phyloP scores from a whole-genome alignment of 2,797 vertebrate species.

The Liparis tanakae region DNA sequence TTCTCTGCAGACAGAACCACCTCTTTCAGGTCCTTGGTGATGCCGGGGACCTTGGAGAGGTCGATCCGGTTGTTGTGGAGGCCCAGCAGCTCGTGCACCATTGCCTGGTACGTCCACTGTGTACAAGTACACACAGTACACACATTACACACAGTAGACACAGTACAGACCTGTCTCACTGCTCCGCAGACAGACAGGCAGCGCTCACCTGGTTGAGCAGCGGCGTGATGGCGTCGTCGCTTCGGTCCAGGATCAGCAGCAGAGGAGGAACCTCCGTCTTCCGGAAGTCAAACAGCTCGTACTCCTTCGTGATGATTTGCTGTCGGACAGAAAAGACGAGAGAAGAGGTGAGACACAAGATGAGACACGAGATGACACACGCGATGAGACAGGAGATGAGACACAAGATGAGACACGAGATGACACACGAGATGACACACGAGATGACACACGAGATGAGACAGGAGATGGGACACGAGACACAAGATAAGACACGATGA shows the following conservation, averaged over 20 bases:
- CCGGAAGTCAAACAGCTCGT: conserved; percentile 96
- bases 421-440: too few species aligned
- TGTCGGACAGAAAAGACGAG: conserved; percentile 56
- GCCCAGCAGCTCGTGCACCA: conserved; percentile 95
- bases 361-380: background rate
- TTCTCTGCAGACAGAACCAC: conserved; percentile 96
- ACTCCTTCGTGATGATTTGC: conserved; percentile 98
- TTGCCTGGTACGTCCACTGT: conserved; percentile 98
- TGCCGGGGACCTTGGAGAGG: conserved; percentile 92
- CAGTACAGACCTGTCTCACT: background rate
- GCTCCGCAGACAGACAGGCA: too few species aligned
- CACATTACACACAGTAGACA: background rate
- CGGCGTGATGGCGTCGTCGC: conserved; percentile 94
- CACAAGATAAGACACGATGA: too few species aligned
- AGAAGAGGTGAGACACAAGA: too few species aligned
- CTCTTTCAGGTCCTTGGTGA: conserved; percentile 93
- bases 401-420: too few species aligned
- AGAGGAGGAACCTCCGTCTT: conserved; percentile 95
- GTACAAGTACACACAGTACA: background rate
- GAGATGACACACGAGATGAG: too few species aligned
- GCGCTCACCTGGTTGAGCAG: conserved; percentile 88
- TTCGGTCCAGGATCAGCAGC: conserved; percentile 92
- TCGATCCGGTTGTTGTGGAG: conserved; percentile 99
- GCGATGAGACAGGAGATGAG: too few species aligned
- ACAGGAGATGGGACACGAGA: too few species aligned